Percentiles rank a stretch among this genome's conserved stretches.
Evolutionary conservation across 2,113 vertebrate genomes (phyloP).

Genomic region (Dinomys branickii): DNA sequence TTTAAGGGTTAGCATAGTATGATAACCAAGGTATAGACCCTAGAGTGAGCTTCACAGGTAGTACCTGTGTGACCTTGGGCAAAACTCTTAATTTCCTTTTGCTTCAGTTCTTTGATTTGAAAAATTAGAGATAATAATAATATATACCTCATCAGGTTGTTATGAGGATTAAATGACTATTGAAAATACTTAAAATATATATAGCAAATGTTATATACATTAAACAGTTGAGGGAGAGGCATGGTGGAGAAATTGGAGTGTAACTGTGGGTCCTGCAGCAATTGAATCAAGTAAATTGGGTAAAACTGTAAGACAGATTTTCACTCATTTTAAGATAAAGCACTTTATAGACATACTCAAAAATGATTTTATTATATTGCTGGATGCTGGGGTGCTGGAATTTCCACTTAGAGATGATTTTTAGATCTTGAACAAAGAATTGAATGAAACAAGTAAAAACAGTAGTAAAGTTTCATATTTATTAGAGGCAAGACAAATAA

Average conservation of each 20-base stretch:
- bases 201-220: neutral
- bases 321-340: neutral
- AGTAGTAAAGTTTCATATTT: neutral
- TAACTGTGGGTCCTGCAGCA: neutral
- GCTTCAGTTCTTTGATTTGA: neutral
- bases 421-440: neutral
- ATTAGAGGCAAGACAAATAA: neutral
- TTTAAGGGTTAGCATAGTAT: neutral
- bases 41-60: neutral
- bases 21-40: neutral
- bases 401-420: neutral
- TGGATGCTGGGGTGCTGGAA: neutral
- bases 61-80: neutral
- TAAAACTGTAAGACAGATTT: neutral
- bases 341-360: neutral
- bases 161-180: neutral
- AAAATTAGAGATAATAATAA: slow-evolving; percentile 1
- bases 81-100: slow-evolving; percentile 2
- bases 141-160: neutral
- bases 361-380: neutral
- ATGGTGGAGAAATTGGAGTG: neutral
- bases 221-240: neutral
- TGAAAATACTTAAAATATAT: neutral
- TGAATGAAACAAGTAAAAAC: neutral
- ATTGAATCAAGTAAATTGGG: neutral